Conservation (phyloP, 2,113 vertebrate genomes). For the Illadopsis cleaveri region DNA sequence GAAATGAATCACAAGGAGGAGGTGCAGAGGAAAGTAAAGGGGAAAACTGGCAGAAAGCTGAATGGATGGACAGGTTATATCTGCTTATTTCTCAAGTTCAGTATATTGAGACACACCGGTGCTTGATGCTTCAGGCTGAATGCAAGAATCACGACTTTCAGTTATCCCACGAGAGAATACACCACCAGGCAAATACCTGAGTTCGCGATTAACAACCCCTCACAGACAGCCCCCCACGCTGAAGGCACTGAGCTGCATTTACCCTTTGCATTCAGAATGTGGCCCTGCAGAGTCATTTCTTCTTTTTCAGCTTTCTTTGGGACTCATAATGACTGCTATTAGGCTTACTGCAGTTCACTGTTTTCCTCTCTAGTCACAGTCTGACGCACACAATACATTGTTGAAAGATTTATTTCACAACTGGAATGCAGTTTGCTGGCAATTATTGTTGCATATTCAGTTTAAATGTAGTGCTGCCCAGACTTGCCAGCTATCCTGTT, state of each 20-base stretch:
- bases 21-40: neutral
- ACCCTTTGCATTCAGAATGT: neutral
- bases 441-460: slow-evolving; percentile 60
- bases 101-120: neutral
- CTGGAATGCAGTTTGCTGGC: slow-evolving; percentile 58
- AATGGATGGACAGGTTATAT: neutral
- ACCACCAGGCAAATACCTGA: neutral
- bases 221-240: neutral
- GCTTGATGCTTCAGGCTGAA: neutral
- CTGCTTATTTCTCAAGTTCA: neutral
- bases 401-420: slow-evolving; percentile 67
- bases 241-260: neutral
- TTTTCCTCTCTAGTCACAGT: slow-evolving; percentile 50
- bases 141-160: neutral
- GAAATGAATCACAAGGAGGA: neutral
- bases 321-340: slow-evolving; percentile 23
- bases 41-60: neutral
- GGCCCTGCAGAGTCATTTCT: neutral
- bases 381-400: slow-evolving; percentile 60
- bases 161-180: neutral
- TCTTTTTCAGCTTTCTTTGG: neutral
- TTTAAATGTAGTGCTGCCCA: slow-evolving; percentile 52
- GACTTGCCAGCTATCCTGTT: slow-evolving; percentile 56
- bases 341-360: slow-evolving; percentile 16
- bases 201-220: neutral